These are phyloP conservation scores for Acanthopleura granulata DNA, from an alignment of 2,888 invertebrate genomes.

Conservation along the genomic window DNA sequence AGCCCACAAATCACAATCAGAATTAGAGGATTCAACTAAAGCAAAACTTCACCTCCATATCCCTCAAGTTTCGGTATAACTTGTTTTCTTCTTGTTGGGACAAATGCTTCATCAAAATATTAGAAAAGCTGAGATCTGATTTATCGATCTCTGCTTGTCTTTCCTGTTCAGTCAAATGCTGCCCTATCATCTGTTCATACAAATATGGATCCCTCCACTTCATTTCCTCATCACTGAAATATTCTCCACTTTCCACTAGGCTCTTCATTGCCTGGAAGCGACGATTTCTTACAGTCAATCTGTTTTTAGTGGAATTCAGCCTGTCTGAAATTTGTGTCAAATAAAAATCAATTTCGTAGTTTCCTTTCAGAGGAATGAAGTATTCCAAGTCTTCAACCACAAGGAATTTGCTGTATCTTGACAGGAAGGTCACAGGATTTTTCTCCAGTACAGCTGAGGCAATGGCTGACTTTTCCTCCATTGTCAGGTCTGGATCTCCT, in stretches of 20 bases:
- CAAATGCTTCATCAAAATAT: constrained; percentile 84
- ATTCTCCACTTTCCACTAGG: constrained; percentile 78
- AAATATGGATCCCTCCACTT: constrained; percentile 90
- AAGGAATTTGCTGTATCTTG: constrained; percentile 83
- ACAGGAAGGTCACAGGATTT: constrained; percentile 80
- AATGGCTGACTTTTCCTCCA: constrained; percentile 79
- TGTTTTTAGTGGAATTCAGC: constrained; percentile 38
- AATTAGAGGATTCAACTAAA: no score
- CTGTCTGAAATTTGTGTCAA: constrained; percentile 72
- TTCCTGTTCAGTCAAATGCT: constrained; percentile 85
- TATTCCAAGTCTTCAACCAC: constrained; percentile 78
- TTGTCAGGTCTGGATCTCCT: constrained; percentile 81
- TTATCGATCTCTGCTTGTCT: constrained; percentile 72
- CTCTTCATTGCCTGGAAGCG: constrained; percentile 85
- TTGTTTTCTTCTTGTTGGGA: constrained; percentile 76
- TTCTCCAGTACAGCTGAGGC: constrained; percentile 77
- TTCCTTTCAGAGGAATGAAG: constrained; percentile 74
- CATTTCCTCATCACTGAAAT: constrained; percentile 95
- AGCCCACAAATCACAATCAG: no score
- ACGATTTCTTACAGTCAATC: constrained; percentile 77
- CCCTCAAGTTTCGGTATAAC: constrained; percentile 75
- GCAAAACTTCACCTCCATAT: constrained; percentile 61
- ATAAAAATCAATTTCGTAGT: constrained; percentile 77
- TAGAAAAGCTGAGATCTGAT: constrained; percentile 75
- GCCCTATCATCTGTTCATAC: constrained; percentile 91